Evolutionary conservation across 2,888 invertebrate genomes (phyloP), one percentile per base, ranked within the genome.

Genomic region (Gisinianus flammeolus): DNA sequence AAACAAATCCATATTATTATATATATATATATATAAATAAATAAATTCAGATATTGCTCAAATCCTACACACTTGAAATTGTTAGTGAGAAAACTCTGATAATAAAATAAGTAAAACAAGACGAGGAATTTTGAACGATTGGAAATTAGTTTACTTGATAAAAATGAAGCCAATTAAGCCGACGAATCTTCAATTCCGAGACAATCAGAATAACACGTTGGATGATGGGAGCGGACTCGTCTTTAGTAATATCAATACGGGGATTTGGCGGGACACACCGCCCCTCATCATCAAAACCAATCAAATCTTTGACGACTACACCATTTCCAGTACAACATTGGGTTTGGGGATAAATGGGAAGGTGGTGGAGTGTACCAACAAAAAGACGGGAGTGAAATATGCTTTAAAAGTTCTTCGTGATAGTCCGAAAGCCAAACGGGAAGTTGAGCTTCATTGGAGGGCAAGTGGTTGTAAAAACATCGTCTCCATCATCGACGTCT

Each of bases 321-420:
- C 93, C 87, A 94, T 98, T 86, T 94, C 95, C 52, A 94, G 93
- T 86, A 94, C 93, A 81, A 97, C 98, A 64, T 91, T 99, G 80
- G 98, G 98, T 66, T 91, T 98, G 81, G 98, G 98, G 16, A 98
- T 99, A 85, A 99, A 98, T 88, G 98, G 98, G 81, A 98, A 98
- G 91, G 98, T 99, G 75, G 94, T 99, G 24, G 95, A 98, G 89
- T 98, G 98, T 88, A 93, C 91, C 86, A 91, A 92, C 80, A 93
- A 93, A 85, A 89, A 89, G 70, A 92, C 91, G 0, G 91, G 92
- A 68, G 90, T 91, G 83, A 95, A 95, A 87, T 95, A 91, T 86
- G 98, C 98, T 0, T 88, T 99, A 76, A 99, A 99, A 91, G 94
- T 95, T 24, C 89, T 99, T 16, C 91, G 95, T 3, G 88, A 94